Evolutionary conservation across 2,797 vertebrate genomes (phyloP), one percentile per base, ranked within the genome.

Genomic region (Triplophysa yarkandensis): DNA sequence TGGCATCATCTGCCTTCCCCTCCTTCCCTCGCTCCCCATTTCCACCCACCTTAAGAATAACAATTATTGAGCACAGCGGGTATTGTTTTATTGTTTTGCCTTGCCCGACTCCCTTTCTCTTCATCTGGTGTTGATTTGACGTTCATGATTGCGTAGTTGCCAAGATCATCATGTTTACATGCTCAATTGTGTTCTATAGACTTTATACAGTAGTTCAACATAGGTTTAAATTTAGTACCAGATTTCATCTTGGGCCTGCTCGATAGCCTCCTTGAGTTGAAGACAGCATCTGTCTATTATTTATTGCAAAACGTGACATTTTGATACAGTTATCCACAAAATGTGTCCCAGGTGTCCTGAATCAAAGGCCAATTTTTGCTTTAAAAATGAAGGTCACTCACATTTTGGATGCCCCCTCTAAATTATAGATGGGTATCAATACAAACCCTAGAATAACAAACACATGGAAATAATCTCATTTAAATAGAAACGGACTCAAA

Each of bases 31-130:
- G 5, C 46, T 67, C 14, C 71, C 48, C 57, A 28, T 66, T 61
- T 69, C 58, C 77, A 61, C 74, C 77, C 81, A 54, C 58, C 63
- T 60, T 44, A 71, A 77, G 74, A 71, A 68, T 68, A 64, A 80
- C 68, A 71, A 75, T 82, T 68, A 75, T 82, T 80, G 73, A 64
- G 67, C 75, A 62, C 77, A 79, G 77, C 77, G 34, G 71, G 66
- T 36, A 41, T 78, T 62, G 57, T 67, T 73, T 65, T 64, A 79
- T 80, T 77, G 64, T 77, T 57, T 74, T 52, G n/a, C 46, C 25
- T 52, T 34, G 30, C 48, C 50, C 21, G 23, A 4, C 60, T 39
- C 57, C 25, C 52, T 60, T 46, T 63, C 62, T 41, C 44, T 68
- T 32, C 58, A 65, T 43, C 68, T 68, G 75, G 44, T 27, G 11